A percentile compares a stretch with the other conserved stretches of the same genome.
Conservation (phyloP, 2,888 invertebrate genomes). For the Drosophila demipolita region DNA sequence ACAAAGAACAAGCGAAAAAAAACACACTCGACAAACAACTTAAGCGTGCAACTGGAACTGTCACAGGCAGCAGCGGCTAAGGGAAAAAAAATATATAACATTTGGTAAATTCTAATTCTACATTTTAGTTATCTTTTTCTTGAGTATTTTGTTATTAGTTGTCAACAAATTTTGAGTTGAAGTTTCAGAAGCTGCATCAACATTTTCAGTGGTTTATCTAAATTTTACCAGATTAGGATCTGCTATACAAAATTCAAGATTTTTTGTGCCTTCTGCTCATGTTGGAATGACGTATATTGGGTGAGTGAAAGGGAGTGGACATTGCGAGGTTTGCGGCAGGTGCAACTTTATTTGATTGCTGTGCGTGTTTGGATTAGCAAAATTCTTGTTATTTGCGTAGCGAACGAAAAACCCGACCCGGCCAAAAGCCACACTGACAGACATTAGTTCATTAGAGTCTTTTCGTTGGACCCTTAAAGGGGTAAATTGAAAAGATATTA, state of each 20-base stretch:
- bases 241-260: background rate
- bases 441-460: constrained; percentile 34
- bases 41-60: constrained; percentile 50
- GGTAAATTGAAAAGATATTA: background rate
- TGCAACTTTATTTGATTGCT: constrained; percentile 49
- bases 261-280: background rate
- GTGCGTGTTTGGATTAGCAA: constrained; percentile 72
- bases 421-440: constrained; percentile 8
- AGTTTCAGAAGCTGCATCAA: constrained; percentile 13
- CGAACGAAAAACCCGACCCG: constrained; percentile 10
- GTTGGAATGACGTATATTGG: background rate
- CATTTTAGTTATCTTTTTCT: background rate
- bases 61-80: constrained; percentile 30
- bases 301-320: background rate
- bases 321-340: constrained; percentile 38
- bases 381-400: constrained; percentile 38
- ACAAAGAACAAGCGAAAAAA: constrained; percentile 26
- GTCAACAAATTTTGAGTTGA: constrained; percentile 12
- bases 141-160: constrained; percentile 32
- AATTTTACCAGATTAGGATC: constrained; percentile 8
- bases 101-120: constrained; percentile 38
- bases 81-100: background rate
- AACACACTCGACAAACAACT: constrained; percentile 35
- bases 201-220: constrained; percentile 28
- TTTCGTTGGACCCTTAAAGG: constrained; percentile 1